Conservation (phyloP, 92 coral and sea anemone genomes). For the Anthopleura xanthogrammica region DNA sequence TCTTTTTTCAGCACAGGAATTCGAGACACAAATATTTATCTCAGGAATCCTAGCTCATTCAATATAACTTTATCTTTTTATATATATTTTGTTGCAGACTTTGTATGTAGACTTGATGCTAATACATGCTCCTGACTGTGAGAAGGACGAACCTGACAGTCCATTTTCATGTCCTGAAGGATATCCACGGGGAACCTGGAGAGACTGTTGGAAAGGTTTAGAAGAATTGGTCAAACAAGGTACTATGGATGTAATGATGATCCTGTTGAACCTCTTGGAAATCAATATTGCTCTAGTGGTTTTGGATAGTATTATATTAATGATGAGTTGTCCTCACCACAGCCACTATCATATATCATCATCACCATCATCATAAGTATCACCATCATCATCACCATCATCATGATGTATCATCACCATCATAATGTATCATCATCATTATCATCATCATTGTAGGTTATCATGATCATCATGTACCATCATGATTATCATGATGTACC, state of each 20-base stretch:
- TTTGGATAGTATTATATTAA: not conserved
- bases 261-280: too few relatives aligned
- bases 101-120: constrained; percentile 91
- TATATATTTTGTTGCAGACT: constrained; percentile 36
- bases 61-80: too few relatives aligned
- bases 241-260: not conserved
- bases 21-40: too few relatives aligned
- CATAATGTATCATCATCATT: not conserved
- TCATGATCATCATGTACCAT: not conserved
- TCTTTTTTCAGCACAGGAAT: too few relatives aligned
- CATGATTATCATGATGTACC: not conserved
- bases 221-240: constrained; percentile 70
- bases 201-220: constrained; percentile 89
- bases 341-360: not conserved
- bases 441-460: not conserved
- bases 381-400: not conserved
- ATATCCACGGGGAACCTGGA: constrained; percentile 91
- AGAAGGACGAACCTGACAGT: constrained; percentile 62
- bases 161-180: constrained; percentile 72
- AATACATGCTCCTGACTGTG: constrained; percentile 90
- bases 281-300: too few relatives aligned
- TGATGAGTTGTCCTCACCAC: not conserved
- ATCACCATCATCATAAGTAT: not conserved
- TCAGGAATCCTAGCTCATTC: too few relatives aligned
- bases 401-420: not conserved